Base-by-base conservation (phyloP, 2,113 vertebrate species). In the Lampris megalopsis region DNA sequence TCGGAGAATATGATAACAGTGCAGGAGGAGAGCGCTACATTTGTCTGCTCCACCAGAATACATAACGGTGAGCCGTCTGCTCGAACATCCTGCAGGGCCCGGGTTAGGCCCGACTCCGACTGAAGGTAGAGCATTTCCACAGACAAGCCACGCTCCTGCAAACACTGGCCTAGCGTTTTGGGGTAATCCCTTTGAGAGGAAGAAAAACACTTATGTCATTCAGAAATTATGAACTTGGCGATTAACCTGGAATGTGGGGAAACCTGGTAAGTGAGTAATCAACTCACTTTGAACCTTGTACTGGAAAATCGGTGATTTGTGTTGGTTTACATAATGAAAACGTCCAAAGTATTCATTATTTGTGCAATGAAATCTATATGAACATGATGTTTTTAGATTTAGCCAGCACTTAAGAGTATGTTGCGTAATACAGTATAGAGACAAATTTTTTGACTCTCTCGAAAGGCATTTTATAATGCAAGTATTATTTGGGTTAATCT, bases 121-220 rank as follows among this genome's bases (percentile, higher is more conserved):
- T 88, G 83, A 89, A 95, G 90, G 85, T 90, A 92, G 87, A 95
- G 93, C 91, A 94, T 94, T 94, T 96, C 94, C 86, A 95, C 90
- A 79, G 93, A 85, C 71, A 95, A 89, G 90, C 94, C 93, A 71
- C 80, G 90, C 78, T 96, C 92, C 91, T 93, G 86, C 89, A 96
- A 95, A 82, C 78, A 89, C 89, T 92, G 92, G 85, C 93, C 94
- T 92, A 83, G 86, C 89, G 91, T 92, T 94, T 92, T 90, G 78
- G 91, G 91, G 89, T 95, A 96, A 86, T 94, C 86, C 94, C 94
- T 95, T 94, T 92, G 94, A 95, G 93, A 95, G 92, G 91, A 93
- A 93, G 86, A 93, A 88, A 92, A 90, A 91, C 83, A 93, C 80
- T 80, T 93, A 76, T 89, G 94, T 94, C 94, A 89, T 80, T 88